Evolutionary conservation across 2,113 vertebrate species (phyloP).

Genomic region (Notothenia rossii): DNA sequence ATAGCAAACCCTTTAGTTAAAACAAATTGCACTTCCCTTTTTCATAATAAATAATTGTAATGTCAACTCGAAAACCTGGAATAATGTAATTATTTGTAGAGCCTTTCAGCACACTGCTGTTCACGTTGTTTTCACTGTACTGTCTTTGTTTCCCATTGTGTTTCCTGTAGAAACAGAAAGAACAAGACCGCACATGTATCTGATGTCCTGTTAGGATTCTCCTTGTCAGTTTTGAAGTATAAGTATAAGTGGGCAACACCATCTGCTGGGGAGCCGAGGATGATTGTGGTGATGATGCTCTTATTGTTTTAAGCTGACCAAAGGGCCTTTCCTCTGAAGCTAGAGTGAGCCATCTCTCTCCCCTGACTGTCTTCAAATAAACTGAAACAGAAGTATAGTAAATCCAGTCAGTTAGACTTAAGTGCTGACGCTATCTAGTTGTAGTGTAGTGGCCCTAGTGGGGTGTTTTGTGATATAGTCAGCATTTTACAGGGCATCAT

Average conservation of each 20-base stretch:
- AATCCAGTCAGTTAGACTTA: constrained; percentile 73
- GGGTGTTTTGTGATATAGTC: constrained; percentile 68
- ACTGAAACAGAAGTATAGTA: constrained; percentile 60
- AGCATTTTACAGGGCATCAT: constrained; percentile 71
- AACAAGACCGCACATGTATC: neutral
- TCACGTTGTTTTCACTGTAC: neutral
- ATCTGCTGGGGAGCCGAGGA: constrained; percentile 1
- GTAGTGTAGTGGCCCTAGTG: constrained; percentile 62
- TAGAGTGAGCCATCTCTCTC: constrained; percentile 36
- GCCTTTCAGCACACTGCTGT: neutral
- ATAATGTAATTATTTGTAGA: neutral
- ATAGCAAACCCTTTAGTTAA: neutral
- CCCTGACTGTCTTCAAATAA: constrained; percentile 51
- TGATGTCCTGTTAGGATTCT: neutral
- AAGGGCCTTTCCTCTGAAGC: constrained; percentile 37
- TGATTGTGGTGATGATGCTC: constrained; percentile 38
- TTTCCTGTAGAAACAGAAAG: neutral
- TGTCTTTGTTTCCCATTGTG: neutral
- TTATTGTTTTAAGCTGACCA: constrained; percentile 51
- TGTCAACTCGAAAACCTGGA: neutral
- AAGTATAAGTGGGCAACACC: neutral
- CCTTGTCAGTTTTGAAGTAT: constrained; percentile 6
- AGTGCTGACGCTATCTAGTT: constrained; percentile 71
- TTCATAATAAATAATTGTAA: neutral
- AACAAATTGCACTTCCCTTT: neutral